phyloP scores from a whole-genome alignment of 2,113 vertebrate genomes.

The Lutjanus erythropterus region DNA sequence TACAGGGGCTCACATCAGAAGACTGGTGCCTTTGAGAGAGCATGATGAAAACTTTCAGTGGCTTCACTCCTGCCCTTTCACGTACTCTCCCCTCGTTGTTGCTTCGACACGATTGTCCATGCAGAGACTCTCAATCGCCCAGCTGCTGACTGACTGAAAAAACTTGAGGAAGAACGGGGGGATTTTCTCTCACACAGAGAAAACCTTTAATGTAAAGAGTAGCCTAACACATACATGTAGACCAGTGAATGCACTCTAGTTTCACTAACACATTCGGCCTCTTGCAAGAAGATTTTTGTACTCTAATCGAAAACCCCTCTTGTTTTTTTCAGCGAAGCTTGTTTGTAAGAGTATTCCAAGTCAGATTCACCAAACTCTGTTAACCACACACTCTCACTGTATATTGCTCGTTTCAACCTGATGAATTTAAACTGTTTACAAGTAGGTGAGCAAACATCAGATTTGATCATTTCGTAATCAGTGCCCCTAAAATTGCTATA shows the following conservation, averaged over 20 bases:
- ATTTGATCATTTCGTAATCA: not conserved
- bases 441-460: not conserved
- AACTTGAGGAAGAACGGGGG: not conserved
- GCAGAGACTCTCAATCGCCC: slow-evolving; percentile 16
- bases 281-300: slow-evolving; percentile 16
- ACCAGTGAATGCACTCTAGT: slow-evolving; percentile 21
- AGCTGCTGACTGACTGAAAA: slow-evolving; percentile 23
- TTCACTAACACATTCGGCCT: slow-evolving; percentile 17
- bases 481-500: not conserved
- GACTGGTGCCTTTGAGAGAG: slow-evolving; percentile 45
- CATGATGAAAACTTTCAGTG: slow-evolving; percentile 4
- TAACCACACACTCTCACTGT: not conserved
- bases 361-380: not conserved
- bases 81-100: not conserved
- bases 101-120: not conserved
- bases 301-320: not conserved
- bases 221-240: slow-evolving; percentile 26
- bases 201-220: slow-evolving; percentile 26
- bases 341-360: not conserved
- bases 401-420: not conserved
- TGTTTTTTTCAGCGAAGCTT: not conserved
- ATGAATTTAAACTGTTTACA: not conserved
- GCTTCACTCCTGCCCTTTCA: slow-evolving; percentile 26
- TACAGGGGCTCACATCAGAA: slow-evolving; percentile 25
- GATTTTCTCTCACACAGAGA: slow-evolving; percentile 19